Evolutionary conservation across 2,888 invertebrate species (phyloP), one percentile per base, ranked within the genome.

Genomic region (Ornithoptera priamus): DNA sequence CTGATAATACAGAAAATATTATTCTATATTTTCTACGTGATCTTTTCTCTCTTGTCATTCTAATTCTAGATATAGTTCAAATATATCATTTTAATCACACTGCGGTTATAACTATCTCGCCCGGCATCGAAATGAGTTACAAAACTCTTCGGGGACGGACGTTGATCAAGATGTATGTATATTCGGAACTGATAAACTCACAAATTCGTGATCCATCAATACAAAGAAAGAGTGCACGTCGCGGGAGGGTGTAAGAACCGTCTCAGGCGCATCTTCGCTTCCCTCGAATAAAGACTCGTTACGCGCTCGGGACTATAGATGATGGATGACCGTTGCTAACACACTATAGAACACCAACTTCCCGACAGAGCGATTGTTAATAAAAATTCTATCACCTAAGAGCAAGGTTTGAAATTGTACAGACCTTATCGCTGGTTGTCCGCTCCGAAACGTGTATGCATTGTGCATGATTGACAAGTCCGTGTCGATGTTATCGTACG

Each of bases 291-390:
- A 85, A 88, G 88, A 83, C 88, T 92, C 90, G 91, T 92, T 92
- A 92, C 91, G 88, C 86, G 86, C 82, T 81, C 76, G 84, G 83
- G 84, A 80, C 82, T 80, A 79, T 83, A 84, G 84, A 87, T 92
- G 91, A 92, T 92, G 87, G 92, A 92, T 90, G 80, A 84, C 89
- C 90, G 84, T 87, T 80, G 83, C 85, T 81, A 87, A 89, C 89
- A 59, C 12, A 84, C 78, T 76, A 76, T 75, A 78, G 78, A 85
- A 86, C 84, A 84, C 78, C 75, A 71, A 68, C 72, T 67, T 72
- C 71, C 66, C 57, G 61, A 71, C 57, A 57, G 50, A 30, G 46
- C 63, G 67, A 63, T 20, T 39, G 39, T 58, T 57, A 75, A 62
- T 72, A 59, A 65, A 68, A 67, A 39, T 72, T 74, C 81, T 85